Evolutionary conservation across 2,113 vertebrate species (phyloP).

Genomic region (Copsychus sechellarum): DNA sequence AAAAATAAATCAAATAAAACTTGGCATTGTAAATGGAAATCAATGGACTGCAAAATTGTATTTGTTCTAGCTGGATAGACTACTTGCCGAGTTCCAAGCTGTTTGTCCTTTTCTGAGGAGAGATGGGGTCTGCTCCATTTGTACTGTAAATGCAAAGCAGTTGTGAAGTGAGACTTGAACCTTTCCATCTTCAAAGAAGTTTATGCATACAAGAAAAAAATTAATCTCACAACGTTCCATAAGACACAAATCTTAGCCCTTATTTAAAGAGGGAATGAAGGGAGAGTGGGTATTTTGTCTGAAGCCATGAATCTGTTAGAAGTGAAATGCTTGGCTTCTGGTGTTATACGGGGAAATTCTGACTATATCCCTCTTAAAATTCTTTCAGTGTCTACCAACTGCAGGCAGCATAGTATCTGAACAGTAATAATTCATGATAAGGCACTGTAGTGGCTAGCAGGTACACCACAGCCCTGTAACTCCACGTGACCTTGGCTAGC

Average conservation of each 20-base stretch:
- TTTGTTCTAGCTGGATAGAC: slow-evolving; percentile 48
- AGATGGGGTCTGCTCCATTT: background rate
- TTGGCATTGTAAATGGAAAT: slow-evolving; percentile 47
- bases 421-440: background rate
- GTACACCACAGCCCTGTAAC: background rate
- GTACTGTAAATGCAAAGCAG: background rate
- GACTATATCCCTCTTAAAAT: background rate
- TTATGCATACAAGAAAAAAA: background rate
- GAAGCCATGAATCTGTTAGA: background rate
- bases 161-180: background rate
- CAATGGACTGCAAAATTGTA: slow-evolving; percentile 52
- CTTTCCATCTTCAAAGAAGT: background rate
- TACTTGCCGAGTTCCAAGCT: background rate
- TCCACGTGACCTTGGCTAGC: background rate
- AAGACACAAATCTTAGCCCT: background rate
- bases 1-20: slow-evolving; percentile 36
- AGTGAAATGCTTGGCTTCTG: background rate
- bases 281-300: background rate
- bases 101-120: background rate
- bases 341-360: background rate
- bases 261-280: background rate
- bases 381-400: background rate
- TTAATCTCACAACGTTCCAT: background rate
- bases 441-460: background rate
- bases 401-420: background rate